A percentile compares a stretch with the other conserved stretches of the same genome.
phyloP scores from a whole-genome alignment of 2,113 vertebrate species.

The Cyanoderma ruficeps region DNA sequence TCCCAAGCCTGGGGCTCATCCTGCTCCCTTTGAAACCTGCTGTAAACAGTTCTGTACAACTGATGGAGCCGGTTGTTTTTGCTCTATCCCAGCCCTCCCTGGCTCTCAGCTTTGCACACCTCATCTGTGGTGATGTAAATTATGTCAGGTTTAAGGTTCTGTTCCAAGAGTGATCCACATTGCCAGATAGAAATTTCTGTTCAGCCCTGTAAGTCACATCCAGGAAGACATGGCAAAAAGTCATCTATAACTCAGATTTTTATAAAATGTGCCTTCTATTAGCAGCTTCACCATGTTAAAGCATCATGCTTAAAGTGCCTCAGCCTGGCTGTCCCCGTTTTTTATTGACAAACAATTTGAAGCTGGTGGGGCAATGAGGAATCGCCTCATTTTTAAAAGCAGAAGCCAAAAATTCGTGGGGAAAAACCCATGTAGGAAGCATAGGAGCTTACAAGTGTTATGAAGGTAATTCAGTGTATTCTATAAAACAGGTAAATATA shows the following conservation, averaged over 20 bases:
- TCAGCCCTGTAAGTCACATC: rapidly evolving
- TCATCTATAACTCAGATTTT: background rate
- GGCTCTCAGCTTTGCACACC: background rate
- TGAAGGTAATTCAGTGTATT: background rate
- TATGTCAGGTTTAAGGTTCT: background rate
- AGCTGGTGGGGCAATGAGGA: background rate
- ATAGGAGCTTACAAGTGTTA: background rate
- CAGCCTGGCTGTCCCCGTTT: background rate
- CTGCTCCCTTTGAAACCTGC: background rate
- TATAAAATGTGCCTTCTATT: background rate
- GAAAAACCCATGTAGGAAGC: background rate
- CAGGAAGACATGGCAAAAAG: background rate
- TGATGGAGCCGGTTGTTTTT: background rate
- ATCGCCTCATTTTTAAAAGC: background rate
- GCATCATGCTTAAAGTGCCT: rapidly evolving
- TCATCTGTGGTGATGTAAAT: background rate
- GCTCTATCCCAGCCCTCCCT: background rate
- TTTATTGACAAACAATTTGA: background rate
- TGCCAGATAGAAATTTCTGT: background rate
- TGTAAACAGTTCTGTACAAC: background rate
- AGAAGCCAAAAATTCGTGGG: background rate
- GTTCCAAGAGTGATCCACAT: rapidly evolving
- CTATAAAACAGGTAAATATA: background rate
- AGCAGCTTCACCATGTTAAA: background rate
- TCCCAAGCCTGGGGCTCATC: background rate